Evolutionary conservation across 2,113 vertebrate genomes (phyloP).

Genomic region (Sclerurus mexicanus): DNA sequence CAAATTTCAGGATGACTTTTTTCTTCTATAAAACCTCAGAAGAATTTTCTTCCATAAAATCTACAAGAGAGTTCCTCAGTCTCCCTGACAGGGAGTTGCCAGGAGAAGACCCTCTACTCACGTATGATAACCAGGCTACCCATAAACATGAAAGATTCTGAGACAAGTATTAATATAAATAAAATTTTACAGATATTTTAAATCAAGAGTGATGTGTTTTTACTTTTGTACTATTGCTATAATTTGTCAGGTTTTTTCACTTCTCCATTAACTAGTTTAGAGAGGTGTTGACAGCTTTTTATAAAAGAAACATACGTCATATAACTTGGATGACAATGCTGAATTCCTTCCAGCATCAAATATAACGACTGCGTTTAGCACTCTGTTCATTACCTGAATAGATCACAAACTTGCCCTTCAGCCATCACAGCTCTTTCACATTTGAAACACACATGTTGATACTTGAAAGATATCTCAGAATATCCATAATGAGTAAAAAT

Average conservation of each 20-base stretch:
- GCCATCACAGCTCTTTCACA: not conserved
- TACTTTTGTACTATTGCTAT: not conserved
- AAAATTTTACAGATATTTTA: not conserved
- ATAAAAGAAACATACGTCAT: not conserved
- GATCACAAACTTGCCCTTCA: slow-evolving; percentile 7
- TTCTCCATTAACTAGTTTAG: not conserved
- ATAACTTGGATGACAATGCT: not conserved
- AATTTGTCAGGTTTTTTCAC: not conserved
- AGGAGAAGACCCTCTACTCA: not conserved
- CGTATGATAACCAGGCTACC: not conserved
- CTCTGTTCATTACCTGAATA: not conserved
- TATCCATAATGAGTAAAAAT: not conserved
- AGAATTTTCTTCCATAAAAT: not conserved
- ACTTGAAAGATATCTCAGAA: not conserved
- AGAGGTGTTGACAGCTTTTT: not conserved
- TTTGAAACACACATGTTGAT: slow-evolving; percentile 6
- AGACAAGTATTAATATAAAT: not conserved
- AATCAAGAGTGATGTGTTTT: not conserved
- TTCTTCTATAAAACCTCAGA: not conserved
- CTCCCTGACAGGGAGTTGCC: not conserved
- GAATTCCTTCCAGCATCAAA: slow-evolving; percentile 19
- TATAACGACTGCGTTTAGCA: not conserved
- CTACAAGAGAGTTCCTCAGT: not conserved
- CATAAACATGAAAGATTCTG: not conserved
- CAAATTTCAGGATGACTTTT: not conserved